A percentile compares a stretch with the other conserved stretches of the same genome.
Conservation (phyloP, 2,113 vertebrate genomes). For the Albula glossodonta region DNA sequence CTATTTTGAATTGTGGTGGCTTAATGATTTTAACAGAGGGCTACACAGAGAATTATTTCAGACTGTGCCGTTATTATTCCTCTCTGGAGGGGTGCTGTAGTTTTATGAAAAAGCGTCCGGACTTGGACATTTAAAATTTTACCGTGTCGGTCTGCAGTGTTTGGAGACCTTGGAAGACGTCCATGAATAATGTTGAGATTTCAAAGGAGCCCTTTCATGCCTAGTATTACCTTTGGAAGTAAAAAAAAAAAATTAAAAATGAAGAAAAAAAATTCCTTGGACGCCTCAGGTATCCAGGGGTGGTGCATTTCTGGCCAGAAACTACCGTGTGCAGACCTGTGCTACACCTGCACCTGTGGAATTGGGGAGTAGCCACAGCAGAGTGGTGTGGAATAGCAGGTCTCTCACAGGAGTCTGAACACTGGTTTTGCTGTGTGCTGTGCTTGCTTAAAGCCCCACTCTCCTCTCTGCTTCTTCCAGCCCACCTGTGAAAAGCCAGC, state of each 20-base stretch:
- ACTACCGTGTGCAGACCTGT: not conserved
- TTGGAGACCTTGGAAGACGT: slow-evolving; percentile 49
- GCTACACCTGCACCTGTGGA: not conserved
- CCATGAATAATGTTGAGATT: slow-evolving; percentile 45
- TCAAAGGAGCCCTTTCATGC: slow-evolving; percentile 46
- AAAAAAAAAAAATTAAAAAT: not conserved
- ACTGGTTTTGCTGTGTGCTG: not conserved
- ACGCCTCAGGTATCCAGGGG: not conserved
- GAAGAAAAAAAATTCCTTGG: not conserved
- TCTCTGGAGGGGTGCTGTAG: not conserved
- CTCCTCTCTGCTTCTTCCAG: not conserved
- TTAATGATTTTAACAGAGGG: slow-evolving; percentile 20
- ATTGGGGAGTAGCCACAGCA: not conserved
- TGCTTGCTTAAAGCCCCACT: not conserved
- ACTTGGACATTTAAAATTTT: not conserved
- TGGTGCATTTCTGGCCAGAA: not conserved
- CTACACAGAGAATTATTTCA: not conserved
- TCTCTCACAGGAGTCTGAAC: not conserved
- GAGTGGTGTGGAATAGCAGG: not conserved
- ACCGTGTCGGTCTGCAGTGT: slow-evolving; percentile 20
- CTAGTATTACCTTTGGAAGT: not conserved
- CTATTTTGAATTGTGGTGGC: not conserved
- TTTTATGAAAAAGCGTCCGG: not conserved
- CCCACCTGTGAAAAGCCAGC: not conserved
- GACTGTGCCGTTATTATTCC: not conserved